A percentile compares a stretch with the other conserved stretches of the same genome.
Evolutionary conservation across 1,140 invertebrate genomes (phyloP).

Genomic region (Drosophila guanche): DNA sequence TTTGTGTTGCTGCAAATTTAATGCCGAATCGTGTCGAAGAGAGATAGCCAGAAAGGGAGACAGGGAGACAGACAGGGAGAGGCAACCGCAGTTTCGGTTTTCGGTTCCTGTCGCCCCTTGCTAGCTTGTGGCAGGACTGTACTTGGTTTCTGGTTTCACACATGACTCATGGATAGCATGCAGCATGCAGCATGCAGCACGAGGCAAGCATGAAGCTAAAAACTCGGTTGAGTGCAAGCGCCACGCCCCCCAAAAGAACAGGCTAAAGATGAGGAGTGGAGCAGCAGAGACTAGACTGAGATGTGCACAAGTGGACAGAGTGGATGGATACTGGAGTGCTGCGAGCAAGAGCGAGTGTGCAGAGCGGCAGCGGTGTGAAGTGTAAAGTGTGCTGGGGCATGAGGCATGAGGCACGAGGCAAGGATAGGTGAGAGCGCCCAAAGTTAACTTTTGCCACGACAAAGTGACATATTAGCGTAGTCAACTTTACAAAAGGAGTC

Average conservation of each 20-base stretch:
- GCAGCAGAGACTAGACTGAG: too few relatives aligned
- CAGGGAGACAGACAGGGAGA: conserved; percentile 11
- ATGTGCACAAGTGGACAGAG: conserved; percentile 43
- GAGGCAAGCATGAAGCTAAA: conserved; percentile 21
- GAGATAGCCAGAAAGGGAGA: not conserved
- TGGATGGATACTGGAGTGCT: conserved; percentile 30
- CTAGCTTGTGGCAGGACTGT: too few relatives aligned
- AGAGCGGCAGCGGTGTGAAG: not conserved
- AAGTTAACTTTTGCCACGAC: conserved; percentile 79
- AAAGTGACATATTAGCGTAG: conserved; percentile 82
- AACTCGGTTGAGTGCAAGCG: conserved; percentile 61
- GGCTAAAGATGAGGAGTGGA: too few relatives aligned
- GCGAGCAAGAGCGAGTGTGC: conserved; percentile 12
- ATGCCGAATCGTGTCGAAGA: conserved; percentile 64
- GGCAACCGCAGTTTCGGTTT: conserved; percentile 51
- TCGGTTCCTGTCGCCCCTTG: conserved; percentile 2
- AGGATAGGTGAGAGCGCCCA: conserved; percentile 29
- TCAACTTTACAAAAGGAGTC: conserved; percentile 66
- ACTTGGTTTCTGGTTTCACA: conserved; percentile 76
- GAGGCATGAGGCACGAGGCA: not conserved
- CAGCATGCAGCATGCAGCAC: too few relatives aligned
- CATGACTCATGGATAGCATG: conserved; percentile 66
- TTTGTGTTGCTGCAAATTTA: conserved; percentile 81
- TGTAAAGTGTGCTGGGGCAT: too few relatives aligned
- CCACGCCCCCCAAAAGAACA: not conserved